phyloP scores from a whole-genome alignment of 2,113 vertebrate genomes.

The Cromileptes altivelis region DNA sequence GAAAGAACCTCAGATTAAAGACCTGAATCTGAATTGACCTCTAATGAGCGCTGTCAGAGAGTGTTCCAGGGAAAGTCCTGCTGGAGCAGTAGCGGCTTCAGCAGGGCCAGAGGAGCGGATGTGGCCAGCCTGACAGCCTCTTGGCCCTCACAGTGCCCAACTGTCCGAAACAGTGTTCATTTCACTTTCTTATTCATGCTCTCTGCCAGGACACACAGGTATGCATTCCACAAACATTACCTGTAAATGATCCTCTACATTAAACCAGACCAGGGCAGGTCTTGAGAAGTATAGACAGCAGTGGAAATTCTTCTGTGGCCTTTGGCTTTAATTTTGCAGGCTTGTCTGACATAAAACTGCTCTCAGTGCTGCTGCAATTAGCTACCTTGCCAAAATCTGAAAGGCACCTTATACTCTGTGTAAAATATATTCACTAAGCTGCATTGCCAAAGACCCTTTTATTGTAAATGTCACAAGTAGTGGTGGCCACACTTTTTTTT shows the following conservation, averaged over 20 bases:
- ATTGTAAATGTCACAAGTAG: background rate
- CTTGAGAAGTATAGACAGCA: constrained; percentile 14
- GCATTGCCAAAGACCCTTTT: constrained; percentile 1
- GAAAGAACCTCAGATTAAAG: background rate
- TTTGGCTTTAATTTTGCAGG: constrained; percentile 23
- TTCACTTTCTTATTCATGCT: constrained; percentile 13
- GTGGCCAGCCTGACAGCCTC: constrained; percentile 19
- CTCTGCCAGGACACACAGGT: constrained; percentile 24
- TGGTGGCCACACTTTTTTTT: background rate
- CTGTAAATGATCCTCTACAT: constrained; percentile 50
- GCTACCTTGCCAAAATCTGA: constrained; percentile 29
- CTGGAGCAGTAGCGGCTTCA: constrained; percentile 20
- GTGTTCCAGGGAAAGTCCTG: background rate
- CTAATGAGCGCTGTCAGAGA: background rate
- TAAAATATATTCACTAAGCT: constrained; percentile 5
- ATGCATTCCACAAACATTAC: constrained; percentile 57
- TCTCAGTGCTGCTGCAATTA: constrained; percentile 29
- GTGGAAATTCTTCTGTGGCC: constrained; percentile 15
- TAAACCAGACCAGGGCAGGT: background rate
- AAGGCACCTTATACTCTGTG: constrained; percentile 6
- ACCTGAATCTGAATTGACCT: constrained; percentile 2
- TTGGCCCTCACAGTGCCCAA: constrained; percentile 28
- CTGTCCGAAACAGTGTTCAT: constrained; percentile 44
- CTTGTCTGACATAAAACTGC: constrained; percentile 18
- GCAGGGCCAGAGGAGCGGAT: constrained; percentile 16